Evolutionary conservation across 2,888 invertebrate genomes (phyloP).

Genomic region (Protonemura montana): DNA sequence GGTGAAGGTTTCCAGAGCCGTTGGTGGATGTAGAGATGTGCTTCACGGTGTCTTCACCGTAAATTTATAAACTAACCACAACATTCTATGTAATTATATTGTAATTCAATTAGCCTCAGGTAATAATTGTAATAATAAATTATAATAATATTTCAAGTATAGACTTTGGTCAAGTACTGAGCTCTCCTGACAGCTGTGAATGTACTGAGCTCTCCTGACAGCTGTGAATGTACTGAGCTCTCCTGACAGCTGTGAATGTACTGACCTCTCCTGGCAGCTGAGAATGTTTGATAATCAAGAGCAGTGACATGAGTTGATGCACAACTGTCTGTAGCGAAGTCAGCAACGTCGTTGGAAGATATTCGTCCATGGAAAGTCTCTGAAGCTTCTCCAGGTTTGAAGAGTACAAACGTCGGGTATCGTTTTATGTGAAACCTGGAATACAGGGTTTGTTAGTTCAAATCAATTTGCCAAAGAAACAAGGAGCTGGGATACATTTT

Average conservation of each 20-base stretch:
- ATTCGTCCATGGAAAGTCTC: conserved; percentile 75
- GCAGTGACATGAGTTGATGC: conserved; percentile 56
- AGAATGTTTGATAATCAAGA: not conserved
- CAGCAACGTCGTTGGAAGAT: conserved; percentile 65
- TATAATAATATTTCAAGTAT: no score
- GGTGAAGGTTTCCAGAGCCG: no score
- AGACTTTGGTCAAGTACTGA: no score
- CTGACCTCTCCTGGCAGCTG: not conserved
- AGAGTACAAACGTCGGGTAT: conserved; percentile 74
- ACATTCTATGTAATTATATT: no score
- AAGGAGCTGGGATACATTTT: not conserved
- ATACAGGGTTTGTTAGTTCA: not conserved
- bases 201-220: no score
- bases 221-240: no score
- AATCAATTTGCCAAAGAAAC: not conserved
- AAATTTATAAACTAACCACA: no score
- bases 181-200: no score
- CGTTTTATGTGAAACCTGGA: conserved; percentile 64
- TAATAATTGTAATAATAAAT: no score
- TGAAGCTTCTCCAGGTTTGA: conserved; percentile 78
- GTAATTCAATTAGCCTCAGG: no score
- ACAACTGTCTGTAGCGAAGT: conserved; percentile 71
- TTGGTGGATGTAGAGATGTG: no score
- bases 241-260: not conserved
- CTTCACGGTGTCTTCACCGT: no score